Base-by-base conservation (phyloP, 1,140 invertebrate genomes). In the Dolichoris vasculosae region DNA sequence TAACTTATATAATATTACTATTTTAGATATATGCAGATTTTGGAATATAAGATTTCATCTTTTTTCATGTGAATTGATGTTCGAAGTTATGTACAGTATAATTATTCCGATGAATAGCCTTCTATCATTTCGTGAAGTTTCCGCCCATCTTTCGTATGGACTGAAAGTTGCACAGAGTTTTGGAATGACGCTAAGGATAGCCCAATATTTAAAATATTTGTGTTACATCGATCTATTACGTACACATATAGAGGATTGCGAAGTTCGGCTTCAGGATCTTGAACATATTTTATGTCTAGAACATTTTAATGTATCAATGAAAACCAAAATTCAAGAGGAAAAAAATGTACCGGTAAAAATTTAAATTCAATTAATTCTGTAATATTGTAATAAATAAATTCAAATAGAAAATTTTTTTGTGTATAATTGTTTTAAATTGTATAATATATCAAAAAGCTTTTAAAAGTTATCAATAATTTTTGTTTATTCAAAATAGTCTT, bases 271-370 rank as follows among this genome's bases (percentile, higher is more conserved):
- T 7, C 89, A 90, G 40, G 89, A 90, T 0, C 84, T 93, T 9
- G 92, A 93, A 63, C 88, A 90, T 26, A 91, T 93, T 35, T 78
- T 93, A 8, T 88, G 88, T 20, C 88, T 92, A 3, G 91, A 93
- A 15, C 87, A 82, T 4, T 87, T 90, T 75, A 75, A 88, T 32
- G 0, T 76, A 1, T 88, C 88, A 0, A 89, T 89, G 85, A 83
- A 86, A 20, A 38, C 84, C 35, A 84, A 85, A 51, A 11, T 35
- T 13, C n/a, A 43, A 51, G 48, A 81, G 38, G 86, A 51, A 48
- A 20, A 0, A 15, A 30, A 82, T 75, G 8, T 38, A 38, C 55
- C 69, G 64, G 35, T 71, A 76, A 51, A 51, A 0, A 51, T 51
- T 32, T 48, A n/a, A 32, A 26, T 59, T 11, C 2, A 26, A 26